phyloP scores from a whole-genome alignment of 2,113 vertebrate species.

The Larimichthys polyactis region DNA sequence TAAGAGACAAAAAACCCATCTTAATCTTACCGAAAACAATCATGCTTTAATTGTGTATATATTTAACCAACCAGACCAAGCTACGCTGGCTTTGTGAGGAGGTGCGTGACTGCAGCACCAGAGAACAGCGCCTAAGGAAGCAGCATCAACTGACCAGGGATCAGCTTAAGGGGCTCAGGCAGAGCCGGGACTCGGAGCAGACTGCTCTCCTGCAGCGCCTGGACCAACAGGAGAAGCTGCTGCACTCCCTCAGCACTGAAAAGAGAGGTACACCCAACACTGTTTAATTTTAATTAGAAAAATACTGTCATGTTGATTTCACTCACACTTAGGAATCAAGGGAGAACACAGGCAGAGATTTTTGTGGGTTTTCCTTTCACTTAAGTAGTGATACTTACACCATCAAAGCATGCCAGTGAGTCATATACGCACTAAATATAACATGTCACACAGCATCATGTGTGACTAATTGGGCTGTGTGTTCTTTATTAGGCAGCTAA shows the following conservation, averaged over 20 bases:
- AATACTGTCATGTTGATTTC: neutral
- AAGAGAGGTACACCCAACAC: conserved; percentile 87
- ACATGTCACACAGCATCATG: conserved; percentile 4
- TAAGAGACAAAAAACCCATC: neutral
- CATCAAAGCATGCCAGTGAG: conserved; percentile 13
- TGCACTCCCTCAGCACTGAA: conserved; percentile 87
- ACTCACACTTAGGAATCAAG: neutral
- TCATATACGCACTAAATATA: neutral
- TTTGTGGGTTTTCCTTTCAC: neutral
- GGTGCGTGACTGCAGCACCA: conserved; percentile 86
- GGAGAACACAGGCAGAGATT: neutral
- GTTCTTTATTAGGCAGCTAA: conserved; percentile 19
- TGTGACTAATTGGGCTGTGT: conserved; percentile 1
- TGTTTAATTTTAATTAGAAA: conserved; percentile 6
- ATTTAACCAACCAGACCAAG: conserved; percentile 69
- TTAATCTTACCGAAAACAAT: neutral
- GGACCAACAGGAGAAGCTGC: conserved; percentile 88
- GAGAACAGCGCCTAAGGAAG: conserved; percentile 84
- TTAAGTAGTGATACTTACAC: neutral
- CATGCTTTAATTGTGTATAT: neutral
- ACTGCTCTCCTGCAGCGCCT: conserved; percentile 87
- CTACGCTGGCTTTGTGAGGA: conserved; percentile 93
- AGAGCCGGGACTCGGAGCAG: conserved; percentile 86
- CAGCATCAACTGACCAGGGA: conserved; percentile 86
- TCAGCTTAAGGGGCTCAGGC: conserved; percentile 85